Evolutionary conservation across 2,113 vertebrate genomes (phyloP), one percentile per base, ranked within the genome.

Genomic region (Fulmarus glacialis): DNA sequence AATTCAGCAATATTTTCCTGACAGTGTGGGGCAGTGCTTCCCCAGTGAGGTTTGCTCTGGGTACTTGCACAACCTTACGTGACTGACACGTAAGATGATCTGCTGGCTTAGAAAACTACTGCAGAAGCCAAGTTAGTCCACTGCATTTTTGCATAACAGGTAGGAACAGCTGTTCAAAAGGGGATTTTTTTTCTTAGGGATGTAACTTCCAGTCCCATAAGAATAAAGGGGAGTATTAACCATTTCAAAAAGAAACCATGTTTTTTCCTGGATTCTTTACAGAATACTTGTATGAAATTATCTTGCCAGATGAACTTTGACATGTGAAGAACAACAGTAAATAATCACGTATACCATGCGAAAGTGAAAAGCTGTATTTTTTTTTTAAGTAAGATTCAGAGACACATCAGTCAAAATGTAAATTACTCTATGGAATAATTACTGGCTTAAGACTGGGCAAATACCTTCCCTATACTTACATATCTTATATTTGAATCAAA

Each of bases 1-100:
- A 84, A 95, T 93, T 81, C 67, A 92, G 63, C 27, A 92, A 36
- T 71, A 32, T 90, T 96, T 78, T 93, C 72, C 79, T 95, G 90
- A 94, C 77, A 40, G 75, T 40, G 86, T 71, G 83, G 68, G 92
- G 86, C 84, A 89, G 73, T 89, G 70, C 92, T 94, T 87, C 87
- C 67, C 78, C 78, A 56, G 84, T 21, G 66, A 94, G 81, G 36
- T 63, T 87, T 91, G 38, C 73, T 89, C 36, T 56, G 34, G 80
- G 82, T 20, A 40, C 71, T 78, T 87, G 72, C 77, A 67, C 83
- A 93, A 82, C 45, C 30, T 60, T 59, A 18, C 0, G 0, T 73
- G 82, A 43, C 92, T 82, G 40, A 71, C n/a, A 82, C 18, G 45
- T 19, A 45, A 45, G 63, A 68, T 73, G 67, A 56, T 43, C 32